Base-by-base conservation (phyloP, 2,888 invertebrate genomes). In the Ichneumon xanthorius region DNA sequence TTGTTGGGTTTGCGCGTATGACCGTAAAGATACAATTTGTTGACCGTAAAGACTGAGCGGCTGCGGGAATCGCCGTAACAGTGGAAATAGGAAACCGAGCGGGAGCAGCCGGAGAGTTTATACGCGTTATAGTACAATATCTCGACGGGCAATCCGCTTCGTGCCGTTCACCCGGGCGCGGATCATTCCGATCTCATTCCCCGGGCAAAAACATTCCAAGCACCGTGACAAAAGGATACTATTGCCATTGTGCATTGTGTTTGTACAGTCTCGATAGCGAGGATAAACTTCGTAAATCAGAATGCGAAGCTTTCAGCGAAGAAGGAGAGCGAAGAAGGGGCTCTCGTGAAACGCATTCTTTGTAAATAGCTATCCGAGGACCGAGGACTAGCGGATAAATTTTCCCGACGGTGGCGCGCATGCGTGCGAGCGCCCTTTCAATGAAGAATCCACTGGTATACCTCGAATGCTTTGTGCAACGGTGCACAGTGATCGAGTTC, bases 1-100 rank as follows among this genome's bases (percentile, higher is more conserved):
- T 82, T 82, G 85, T 82, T 79, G 78, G 77, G 68, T 82, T 73
- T 48, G 75, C 85, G 65, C 76, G 73, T 85, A 78, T 82, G 85
- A 84, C 87, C 86, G 83, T 89, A 87, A 89, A 88, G 88, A 87
- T 89, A 89, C 90, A 89, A 90, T 90, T 90, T 90, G 89, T 89
- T 86, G 82, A 87, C 86, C 87, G 87, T 89, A 89, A 89, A 89
- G 87, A 88, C 83, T 80, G 82, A 84, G 85, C 78, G 70, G 72
- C 37, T 45, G 73, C 75, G 68, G 45, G 48, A 71, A 78, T 81
- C 81, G 84, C 63, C 68, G 79, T 71, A 79, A 85, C 85, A 16
- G 79, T 67, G 16, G 22, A 68, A 67, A 72, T 58, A 7, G 63
- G 61, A 78, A 72, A 78, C 50, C 30, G 73, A 40, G 61, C 80